Conservation (phyloP, 2,797 vertebrate species). For the Aldrovandia affinis region DNA sequence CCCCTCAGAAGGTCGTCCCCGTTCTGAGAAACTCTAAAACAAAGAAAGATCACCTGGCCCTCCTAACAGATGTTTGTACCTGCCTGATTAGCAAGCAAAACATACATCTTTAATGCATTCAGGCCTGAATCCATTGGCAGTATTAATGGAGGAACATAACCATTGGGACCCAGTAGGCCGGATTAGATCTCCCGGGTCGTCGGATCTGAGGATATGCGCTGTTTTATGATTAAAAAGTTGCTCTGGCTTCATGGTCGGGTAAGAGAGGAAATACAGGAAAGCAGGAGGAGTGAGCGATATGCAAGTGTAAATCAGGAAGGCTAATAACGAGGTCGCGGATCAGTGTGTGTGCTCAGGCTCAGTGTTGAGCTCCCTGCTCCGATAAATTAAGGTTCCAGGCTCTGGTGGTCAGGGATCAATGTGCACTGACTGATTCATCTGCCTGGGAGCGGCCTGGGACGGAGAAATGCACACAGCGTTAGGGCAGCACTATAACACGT, state of each 20-base stretch:
- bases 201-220: neutral
- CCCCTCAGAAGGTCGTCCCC: slow-evolving; percentile 11
- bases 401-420: slow-evolving; percentile 59
- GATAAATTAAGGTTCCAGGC: slow-evolving; percentile 47
- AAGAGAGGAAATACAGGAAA: neutral
- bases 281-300: neutral
- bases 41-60: neutral
- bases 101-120: neutral
- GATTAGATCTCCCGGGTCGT: neutral
- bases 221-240: slow-evolving; percentile 9
- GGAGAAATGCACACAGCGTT: slow-evolving; percentile 45
- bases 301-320: slow-evolving; percentile 8
- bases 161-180: neutral
- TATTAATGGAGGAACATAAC: neutral
- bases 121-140: neutral
- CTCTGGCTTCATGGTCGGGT: neutral
- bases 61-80: slow-evolving; percentile 21
- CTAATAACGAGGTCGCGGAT: slow-evolving; percentile 35
- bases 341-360: neutral
- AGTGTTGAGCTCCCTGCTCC: slow-evolving; percentile 34
- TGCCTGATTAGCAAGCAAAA: slow-evolving; percentile 7
- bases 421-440: slow-evolving; percentile 60
- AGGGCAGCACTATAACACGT: slow-evolving; percentile 18
- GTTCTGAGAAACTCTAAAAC: slow-evolving; percentile 5
- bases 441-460: slow-evolving; percentile 54